Evolutionary conservation across 2,888 invertebrate species (phyloP).

Genomic region (Portevinia maculata): DNA sequence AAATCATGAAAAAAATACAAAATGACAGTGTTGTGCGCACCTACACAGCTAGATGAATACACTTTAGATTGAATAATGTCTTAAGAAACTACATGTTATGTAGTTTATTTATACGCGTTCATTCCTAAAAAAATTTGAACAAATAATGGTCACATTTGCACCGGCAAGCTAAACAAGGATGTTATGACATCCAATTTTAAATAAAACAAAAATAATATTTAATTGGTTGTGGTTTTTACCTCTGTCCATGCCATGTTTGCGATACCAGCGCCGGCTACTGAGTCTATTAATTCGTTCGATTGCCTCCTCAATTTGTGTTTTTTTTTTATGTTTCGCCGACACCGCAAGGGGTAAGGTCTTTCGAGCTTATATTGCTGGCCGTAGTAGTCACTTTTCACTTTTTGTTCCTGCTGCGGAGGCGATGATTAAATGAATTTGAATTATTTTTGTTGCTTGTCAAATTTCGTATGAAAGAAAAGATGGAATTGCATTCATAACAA

Average conservation of each 20-base stretch:
- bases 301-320: constrained; percentile 12
- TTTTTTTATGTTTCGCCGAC: not conserved
- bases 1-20: no score
- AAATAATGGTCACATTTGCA: no score
- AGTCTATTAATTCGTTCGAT: not conserved
- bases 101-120: no score
- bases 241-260: constrained; percentile 70
- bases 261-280: constrained; percentile 3
- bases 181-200: constrained; percentile 25
- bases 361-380: constrained; percentile 1
- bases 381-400: constrained; percentile 1
- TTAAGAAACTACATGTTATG: no score
- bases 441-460: constrained; percentile 27
- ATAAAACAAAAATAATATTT: constrained; percentile 10
- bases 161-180: not conserved
- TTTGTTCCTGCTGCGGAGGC: not conserved
- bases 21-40: no score
- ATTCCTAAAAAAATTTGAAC: no score
- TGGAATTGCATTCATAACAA: constrained; percentile 27
- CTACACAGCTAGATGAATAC: no score
- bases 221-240: constrained; percentile 43
- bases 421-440: constrained; percentile 2
- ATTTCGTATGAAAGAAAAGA: constrained; percentile 36
- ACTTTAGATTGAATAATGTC: no score
- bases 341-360: constrained; percentile 4